Evolutionary conservation across 2,113 vertebrate species (phyloP).

Genomic region (Syngnathus typhle): DNA sequence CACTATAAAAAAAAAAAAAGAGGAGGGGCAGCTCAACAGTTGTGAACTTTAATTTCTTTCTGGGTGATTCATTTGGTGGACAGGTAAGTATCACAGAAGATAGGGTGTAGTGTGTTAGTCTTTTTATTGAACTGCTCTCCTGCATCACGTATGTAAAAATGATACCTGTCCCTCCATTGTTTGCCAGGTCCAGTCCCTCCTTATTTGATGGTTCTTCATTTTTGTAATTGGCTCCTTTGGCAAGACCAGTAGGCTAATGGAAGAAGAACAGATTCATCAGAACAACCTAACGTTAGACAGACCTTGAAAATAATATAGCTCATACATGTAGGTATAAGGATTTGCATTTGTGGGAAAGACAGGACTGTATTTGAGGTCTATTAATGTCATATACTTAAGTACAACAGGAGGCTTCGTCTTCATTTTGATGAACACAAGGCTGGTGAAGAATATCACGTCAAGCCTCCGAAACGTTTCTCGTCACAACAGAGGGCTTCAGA

Average conservation of each 20-base stretch:
- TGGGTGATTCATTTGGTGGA: too few relatives aligned
- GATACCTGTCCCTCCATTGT: slow-evolving; percentile 58
- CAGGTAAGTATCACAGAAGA: too few relatives aligned
- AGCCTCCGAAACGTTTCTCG: neutral
- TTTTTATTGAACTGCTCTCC: neutral
- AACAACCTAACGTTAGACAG: neutral
- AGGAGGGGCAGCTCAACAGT: too few relatives aligned
- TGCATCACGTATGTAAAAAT: neutral
- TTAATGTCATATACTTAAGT: neutral
- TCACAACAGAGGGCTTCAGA: neutral
- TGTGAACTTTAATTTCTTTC: too few relatives aligned
- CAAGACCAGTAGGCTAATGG: slow-evolving; percentile 68
- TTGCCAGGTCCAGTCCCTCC: slow-evolving; percentile 51
- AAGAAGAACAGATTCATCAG: slow-evolving; percentile 8
- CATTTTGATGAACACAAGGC: too few relatives aligned
- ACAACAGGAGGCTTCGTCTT: too few relatives aligned
- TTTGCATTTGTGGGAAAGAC: neutral
- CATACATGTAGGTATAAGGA: too few relatives aligned
- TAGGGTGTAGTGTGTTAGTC: neutral
- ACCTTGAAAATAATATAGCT: neutral
- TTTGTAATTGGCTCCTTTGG: slow-evolving; percentile 59
- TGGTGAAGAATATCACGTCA: neutral
- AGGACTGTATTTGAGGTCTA: neutral
- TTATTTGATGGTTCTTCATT: slow-evolving; percentile 56
- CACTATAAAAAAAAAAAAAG: too few relatives aligned